Base-by-base conservation (phyloP, 2,888 invertebrate genomes). In the Acleris laterana region DNA sequence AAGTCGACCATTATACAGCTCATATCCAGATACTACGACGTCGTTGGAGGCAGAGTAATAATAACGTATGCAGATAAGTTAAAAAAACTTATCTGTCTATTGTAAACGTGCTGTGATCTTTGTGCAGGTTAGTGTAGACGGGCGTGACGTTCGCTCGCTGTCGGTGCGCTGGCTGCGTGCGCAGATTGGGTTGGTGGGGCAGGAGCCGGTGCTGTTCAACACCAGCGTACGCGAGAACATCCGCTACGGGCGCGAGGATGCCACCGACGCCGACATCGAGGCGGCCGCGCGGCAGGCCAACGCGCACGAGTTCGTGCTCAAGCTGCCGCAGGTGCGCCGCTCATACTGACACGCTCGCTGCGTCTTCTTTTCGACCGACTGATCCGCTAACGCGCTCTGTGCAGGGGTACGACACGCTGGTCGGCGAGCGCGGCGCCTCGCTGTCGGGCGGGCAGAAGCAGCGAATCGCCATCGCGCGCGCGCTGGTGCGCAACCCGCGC, bases 371-470 rank as follows among this genome's bases (percentile, higher is more conserved):
- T 5, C 19, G 9, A n/a, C 11, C 9, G 3, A 49, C 4, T 49
- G 3, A 49, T 9, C 11, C 19, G 19, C 11, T 49, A 3, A 19
- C 17, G 17, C 17, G 7, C 9, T 0, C 49, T 9, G 19, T 53
- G 20, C 70, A 96, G 94, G 95, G 96, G 49, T 97, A 97, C 77
- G 94, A 97, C 38, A 98, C 97, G 0, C 76, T 96, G 55, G 97
- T 97, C 19, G 97, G 97, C 5, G 97, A 97, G 79, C 94, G 96
- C 63, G 98, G 98, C 1, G 95, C 97, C 0, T 96, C 96, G 64
- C 80, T 96, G 53, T 96, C 96, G 0, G 98, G 98, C n/a, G 98
- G 98, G 0, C 98, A 98, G 83, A 98, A 98, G 80, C 98, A 98
- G 84, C 93, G 97, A 67, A 96, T 98, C 52, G 98, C 98, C 1